Evolutionary conservation across 92 coral and sea anemone genomes (phyloP), one percentile per base, ranked within the genome.

Genomic region (Siderastrea siderea): DNA sequence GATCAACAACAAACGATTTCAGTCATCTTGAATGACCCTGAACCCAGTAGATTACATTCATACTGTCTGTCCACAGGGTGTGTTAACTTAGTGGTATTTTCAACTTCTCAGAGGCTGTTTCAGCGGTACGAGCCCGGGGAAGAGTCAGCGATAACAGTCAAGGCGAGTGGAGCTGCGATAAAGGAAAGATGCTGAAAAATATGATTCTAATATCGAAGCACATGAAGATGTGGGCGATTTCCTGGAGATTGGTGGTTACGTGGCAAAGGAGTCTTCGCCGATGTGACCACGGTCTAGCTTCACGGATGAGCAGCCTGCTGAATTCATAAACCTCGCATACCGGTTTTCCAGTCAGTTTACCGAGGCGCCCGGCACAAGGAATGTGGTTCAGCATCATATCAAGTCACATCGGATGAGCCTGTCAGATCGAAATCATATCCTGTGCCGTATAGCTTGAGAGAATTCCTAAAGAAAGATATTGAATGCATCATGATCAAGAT

Each of bases 401-500:
- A 64, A 64, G 1, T 64, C 10, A 68, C 72, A 1, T 68, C 72
- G 7, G 77, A 86, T 45, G 84, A 86, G 52, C 94, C 91, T 2
- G 76, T 87, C 1, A 84, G 84, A 15, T 86, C 84, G 68, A 59
- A 59, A 15, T 90, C 93, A 0, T 90, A 90, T 51, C 64, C 82
- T n/a, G 61, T 89, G 7, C 93, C 93, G 1, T 84, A 89, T 53
- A 75, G 67, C 64, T 59, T 77, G 14, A 84, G 93, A 9, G 89
- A 84, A 68, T 89, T 85, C 0, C 59, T 84, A 45, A 89, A 78
- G 86, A 78, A 84, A 47, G 80, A 71, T 43, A 65, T 88, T 4
- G 68, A 79, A n/a, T n/a, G n/a, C 12, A 90, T 71, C 49, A 83
- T 92, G 94, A 49, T 87, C 64, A 82, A 89, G 47, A 89, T 92